These are phyloP conservation scores for Atlantisia rogersi DNA, from an alignment of 2,113 vertebrate genomes.

Conservation along the genomic window DNA sequence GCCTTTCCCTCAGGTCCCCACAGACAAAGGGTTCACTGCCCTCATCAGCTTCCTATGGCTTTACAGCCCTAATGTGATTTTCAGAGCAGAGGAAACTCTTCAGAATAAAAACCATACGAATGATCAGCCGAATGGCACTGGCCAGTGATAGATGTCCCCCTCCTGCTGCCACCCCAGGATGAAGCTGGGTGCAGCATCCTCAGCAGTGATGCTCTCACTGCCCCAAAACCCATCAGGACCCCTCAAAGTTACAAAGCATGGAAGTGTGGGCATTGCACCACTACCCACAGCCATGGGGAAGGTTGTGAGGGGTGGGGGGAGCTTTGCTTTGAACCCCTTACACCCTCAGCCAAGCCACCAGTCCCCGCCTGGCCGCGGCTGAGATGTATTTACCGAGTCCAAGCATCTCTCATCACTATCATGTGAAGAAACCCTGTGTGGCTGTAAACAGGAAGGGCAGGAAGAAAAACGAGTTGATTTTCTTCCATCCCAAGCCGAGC, in stretches of 20 bases:
- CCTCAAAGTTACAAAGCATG: not conserved
- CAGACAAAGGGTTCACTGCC: not conserved
- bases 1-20: not conserved
- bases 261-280: fast-evolving
- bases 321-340: not conserved
- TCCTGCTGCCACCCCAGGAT: not conserved
- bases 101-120: fast-evolving
- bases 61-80: not conserved
- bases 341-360: not conserved
- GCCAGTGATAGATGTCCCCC: fast-evolving
- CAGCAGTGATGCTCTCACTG: not conserved
- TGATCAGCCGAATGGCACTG: fast-evolving
- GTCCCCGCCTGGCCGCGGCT: not conserved
- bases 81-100: not conserved
- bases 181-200: not conserved
- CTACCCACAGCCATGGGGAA: not conserved
- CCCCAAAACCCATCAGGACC: not conserved
- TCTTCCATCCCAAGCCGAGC: not conserved
- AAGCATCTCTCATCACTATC: not conserved
- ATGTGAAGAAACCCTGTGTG: not conserved
- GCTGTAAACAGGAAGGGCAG: slow-evolving; percentile 27
- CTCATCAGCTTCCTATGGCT: not conserved
- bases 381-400: not conserved
- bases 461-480: slow-evolving; percentile 27
- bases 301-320: too few relatives aligned